Percentiles rank a stretch among this genome's conserved stretches.
Conservation (phyloP, 1,140 invertebrate species). For the Rhagoletis pomonella region DNA sequence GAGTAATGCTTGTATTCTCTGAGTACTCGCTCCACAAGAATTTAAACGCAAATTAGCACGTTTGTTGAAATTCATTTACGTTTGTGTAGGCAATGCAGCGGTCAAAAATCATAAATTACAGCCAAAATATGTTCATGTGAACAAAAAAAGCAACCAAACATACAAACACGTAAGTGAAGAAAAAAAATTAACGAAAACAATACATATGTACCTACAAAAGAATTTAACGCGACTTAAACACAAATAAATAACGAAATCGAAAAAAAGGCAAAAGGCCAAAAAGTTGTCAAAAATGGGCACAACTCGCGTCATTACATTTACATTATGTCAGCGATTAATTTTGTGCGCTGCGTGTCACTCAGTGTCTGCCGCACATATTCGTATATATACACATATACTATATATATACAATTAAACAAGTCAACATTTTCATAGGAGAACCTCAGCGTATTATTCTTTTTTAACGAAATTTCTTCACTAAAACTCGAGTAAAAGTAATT, state of each 20-base stretch:
- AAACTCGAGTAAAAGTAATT: neutral
- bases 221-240: neutral
- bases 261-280: constrained; percentile 6
- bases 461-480: neutral
- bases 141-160: constrained; percentile 54
- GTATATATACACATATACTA: neutral
- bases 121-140: constrained; percentile 71
- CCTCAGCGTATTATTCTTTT: neutral
- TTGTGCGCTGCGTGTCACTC: neutral
- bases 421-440: neutral
- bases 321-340: constrained; percentile 65
- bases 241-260: neutral
- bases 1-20: neutral
- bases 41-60: neutral
- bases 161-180: neutral
- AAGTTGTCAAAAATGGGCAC: constrained; percentile 70
- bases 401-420: neutral
- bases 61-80: constrained; percentile 57
- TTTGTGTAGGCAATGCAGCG: constrained; percentile 65
- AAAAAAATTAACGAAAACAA: neutral
- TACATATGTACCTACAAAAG: neutral
- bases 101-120: constrained; percentile 70
- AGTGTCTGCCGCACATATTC: neutral
- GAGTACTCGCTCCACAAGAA: too few relatives aligned
- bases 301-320: constrained; percentile 66